Conservation (phyloP, 1,140 invertebrate genomes). For the Habropoda laboriosa region DNA sequence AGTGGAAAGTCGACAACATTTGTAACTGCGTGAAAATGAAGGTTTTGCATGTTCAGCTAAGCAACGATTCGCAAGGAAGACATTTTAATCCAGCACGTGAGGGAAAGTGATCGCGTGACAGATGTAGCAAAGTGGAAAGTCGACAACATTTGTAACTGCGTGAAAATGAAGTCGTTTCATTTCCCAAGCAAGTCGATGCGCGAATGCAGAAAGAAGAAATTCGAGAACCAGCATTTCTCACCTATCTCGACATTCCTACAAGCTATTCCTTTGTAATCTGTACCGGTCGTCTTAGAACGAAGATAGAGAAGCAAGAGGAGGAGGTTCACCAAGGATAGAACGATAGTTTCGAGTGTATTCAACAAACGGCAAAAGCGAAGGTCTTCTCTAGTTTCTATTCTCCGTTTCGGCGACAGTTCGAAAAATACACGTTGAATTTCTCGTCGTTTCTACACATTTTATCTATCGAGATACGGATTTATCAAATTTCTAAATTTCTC, state of each 20-base stretch:
- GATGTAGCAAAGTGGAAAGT: background rate
- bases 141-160: background rate
- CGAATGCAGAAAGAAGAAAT: conserved; percentile 47
- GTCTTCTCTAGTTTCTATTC: conserved; percentile 26
- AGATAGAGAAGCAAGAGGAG: conserved; percentile 20
- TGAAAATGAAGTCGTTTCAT: conserved; percentile 49
- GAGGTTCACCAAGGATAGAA: conserved; percentile 42
- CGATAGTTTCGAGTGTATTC: conserved; percentile 34
- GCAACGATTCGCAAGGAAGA: background rate
- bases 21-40: conserved; percentile 30
- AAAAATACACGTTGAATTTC: conserved; percentile 8
- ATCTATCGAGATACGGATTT: too few relatives aligned
- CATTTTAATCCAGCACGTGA: background rate
- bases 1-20: background rate
- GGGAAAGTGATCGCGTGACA: background rate
- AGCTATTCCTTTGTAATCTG: conserved; percentile 60
- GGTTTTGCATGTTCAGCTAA: too few relatives aligned
- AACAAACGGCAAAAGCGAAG: conserved; percentile 26
- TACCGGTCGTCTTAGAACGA: conserved; percentile 46
- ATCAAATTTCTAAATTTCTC: too few relatives aligned
- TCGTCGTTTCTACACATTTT: background rate
- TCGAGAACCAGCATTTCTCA: conserved; percentile 46
- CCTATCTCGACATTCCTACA: conserved; percentile 48
- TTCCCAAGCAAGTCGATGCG: background rate
- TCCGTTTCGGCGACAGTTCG: background rate